Conservation (phyloP, 2,113 vertebrate species). For the Pseudorectes ferrugineus region DNA sequence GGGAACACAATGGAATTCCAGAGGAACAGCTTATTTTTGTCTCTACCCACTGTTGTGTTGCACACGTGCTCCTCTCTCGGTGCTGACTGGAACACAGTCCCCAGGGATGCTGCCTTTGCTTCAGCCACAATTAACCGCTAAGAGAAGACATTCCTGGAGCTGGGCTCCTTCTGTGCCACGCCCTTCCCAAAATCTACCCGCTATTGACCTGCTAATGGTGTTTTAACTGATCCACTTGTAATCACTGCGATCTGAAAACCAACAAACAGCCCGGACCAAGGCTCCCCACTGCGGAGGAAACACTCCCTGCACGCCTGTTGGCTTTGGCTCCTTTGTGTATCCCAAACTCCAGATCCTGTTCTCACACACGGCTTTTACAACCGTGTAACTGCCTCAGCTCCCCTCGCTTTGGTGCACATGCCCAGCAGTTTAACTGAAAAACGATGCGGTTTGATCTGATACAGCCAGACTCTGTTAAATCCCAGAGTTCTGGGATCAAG, state of each 20-base stretch:
- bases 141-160: background rate
- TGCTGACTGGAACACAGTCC: background rate
- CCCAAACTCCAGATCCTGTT: background rate
- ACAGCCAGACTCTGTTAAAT: background rate
- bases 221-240: background rate
- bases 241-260: background rate
- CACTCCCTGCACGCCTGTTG: background rate
- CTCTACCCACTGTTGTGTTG: background rate
- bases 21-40: background rate
- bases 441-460: accelerated
- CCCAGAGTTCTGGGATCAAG: background rate
- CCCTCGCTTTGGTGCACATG: background rate
- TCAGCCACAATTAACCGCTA: background rate
- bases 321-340: background rate
- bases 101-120: background rate
- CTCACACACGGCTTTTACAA: background rate
- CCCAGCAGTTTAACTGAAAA: background rate
- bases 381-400: background rate
- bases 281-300: background rate
- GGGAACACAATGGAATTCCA: background rate
- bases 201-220: background rate
- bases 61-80: background rate
- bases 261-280: background rate
- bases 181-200: background rate
- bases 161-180: background rate